Evolutionary conservation across 2,888 invertebrate species (phyloP), one percentile per base, ranked within the genome.

Genomic region (Heliconius sara): DNA sequence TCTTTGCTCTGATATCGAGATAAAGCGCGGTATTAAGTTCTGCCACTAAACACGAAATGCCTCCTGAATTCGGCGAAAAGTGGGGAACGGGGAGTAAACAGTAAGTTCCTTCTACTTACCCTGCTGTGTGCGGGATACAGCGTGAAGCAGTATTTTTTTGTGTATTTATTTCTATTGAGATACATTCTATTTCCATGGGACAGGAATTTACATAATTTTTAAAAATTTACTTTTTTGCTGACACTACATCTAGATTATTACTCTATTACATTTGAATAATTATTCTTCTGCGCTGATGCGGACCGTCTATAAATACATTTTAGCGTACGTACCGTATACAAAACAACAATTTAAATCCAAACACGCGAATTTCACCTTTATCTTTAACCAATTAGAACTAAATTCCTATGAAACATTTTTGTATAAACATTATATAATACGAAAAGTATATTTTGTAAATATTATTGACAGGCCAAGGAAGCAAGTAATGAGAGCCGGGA

Each of bases 201-300:
- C 2, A 0, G 39, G 0, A 73, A 25, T n/a, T n/a, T 74, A 43
- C n/a, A 19, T 25, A 7, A 25, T 43, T 27, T 13, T 6, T 39
- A 19, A 22, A 10, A 57, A 30, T 74, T 30, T 22, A 27, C 39
- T 76, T n/a, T 73, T 79, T 25, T 81, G 75, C 66, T 27, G 63
- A 79, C 79, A n/a, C 63, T 72, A 76, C 76, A 82, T 84, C 83
- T 84, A 85, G 84, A 85, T 88, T 91, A 91, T 89, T 87, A 87
- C 91, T 91, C 91, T 91, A 91, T 92, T 88, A 92, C 91, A 92
- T 92, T 92, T 92, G 92, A 92, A 92, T 92, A 92, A 92, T 92
- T 92, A 92, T 92, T 89, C 90, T 86, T 86, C 88, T 84, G 81
- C 86, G 90, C 87, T 92, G 92, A 91, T 91, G 92, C 91, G 92